A percentile compares a stretch with the other conserved stretches of the same genome.
These are phyloP conservation scores for Zingel zingel DNA, from an alignment of 2,113 vertebrate species.

Conservation along the genomic window DNA sequence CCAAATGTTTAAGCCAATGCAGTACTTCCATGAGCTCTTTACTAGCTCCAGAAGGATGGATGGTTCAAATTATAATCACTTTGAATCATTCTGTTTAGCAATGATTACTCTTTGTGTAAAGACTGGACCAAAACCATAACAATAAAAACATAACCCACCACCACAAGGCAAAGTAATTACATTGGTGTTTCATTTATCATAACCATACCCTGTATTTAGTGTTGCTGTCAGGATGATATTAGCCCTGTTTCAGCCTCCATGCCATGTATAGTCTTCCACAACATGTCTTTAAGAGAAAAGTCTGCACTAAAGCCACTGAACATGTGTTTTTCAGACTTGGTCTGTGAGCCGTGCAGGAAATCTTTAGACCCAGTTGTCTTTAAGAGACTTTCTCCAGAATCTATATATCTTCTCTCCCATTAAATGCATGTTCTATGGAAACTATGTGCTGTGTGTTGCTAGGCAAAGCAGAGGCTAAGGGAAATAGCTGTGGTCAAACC, in stretches of 20 bases:
- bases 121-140: slow-evolving; percentile 26
- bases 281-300: slow-evolving; percentile 33
- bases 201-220: slow-evolving; percentile 34
- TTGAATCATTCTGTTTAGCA: slow-evolving; percentile 28
- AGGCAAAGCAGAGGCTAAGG: slow-evolving; percentile 72
- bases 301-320: slow-evolving; percentile 42
- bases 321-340: slow-evolving; percentile 63
- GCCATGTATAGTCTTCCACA: slow-evolving; percentile 14
- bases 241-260: slow-evolving; percentile 8
- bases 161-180: slow-evolving; percentile 38
- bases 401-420: slow-evolving; percentile 76
- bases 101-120: slow-evolving; percentile 15
- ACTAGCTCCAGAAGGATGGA: slow-evolving; percentile 10
- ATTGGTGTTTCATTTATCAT: slow-evolving; percentile 43
- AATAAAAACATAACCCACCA: slow-evolving; percentile 38
- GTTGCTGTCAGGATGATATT: slow-evolving; percentile 33
- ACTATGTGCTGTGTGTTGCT: slow-evolving; percentile 78
- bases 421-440: slow-evolving; percentile 80
- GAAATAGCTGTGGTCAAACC: slow-evolving; percentile 85
- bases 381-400: slow-evolving; percentile 71
- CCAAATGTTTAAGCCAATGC: neutral
- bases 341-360: slow-evolving; percentile 41
- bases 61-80: slow-evolving; percentile 28
- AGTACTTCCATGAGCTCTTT: neutral
- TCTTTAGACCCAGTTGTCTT: slow-evolving; percentile 60